A percentile compares a stretch with the other conserved stretches of the same genome.
These are phyloP conservation scores for Aurelia aurita DNA, from an alignment of 30 jellyfish, hydroid and myxozoan species.

Conservation along the genomic window DNA sequence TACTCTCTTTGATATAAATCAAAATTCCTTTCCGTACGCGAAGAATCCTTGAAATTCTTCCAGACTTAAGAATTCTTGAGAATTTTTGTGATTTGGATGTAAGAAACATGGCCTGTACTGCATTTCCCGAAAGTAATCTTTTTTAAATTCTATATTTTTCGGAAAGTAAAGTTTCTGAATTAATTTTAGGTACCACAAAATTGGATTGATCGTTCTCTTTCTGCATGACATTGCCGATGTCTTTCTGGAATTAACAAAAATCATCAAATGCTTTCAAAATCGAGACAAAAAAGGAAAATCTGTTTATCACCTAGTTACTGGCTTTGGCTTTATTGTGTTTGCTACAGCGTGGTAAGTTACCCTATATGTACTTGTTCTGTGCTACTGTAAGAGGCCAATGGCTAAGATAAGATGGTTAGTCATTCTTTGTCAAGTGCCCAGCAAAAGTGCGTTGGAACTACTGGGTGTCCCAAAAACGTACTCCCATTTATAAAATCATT, in stretches of 20 bases:
- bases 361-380: background rate
- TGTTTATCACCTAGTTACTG: slow-evolving; percentile 28
- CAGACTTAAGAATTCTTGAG: too few species aligned
- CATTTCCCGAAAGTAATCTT: too few species aligned
- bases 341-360: slow-evolving; percentile 82
- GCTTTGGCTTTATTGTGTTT: slow-evolving; percentile 78
- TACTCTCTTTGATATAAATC: too few species aligned
- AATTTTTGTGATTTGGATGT: too few species aligned
- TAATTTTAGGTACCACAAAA: slow-evolving; percentile 70
- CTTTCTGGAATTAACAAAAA: slow-evolving; percentile 76
- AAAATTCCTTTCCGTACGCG: too few species aligned
- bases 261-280: slow-evolving; percentile 74
- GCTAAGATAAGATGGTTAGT: too few species aligned
- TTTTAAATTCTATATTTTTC: background rate
- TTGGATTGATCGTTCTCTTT: slow-evolving; percentile 84
- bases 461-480: too few species aligned
- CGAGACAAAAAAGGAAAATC: slow-evolving; percentile 28
- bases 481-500: too few species aligned
- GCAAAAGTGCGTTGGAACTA: too few species aligned
- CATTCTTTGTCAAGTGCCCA: too few species aligned
- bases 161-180: background rate
- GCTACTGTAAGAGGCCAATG: background rate
- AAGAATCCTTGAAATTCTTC: too few species aligned
- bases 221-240: slow-evolving; percentile 93
- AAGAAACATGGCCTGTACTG: too few species aligned